phyloP scores from a whole-genome alignment of 1,140 invertebrate species.

The Geopemphigus sp. region DNA sequence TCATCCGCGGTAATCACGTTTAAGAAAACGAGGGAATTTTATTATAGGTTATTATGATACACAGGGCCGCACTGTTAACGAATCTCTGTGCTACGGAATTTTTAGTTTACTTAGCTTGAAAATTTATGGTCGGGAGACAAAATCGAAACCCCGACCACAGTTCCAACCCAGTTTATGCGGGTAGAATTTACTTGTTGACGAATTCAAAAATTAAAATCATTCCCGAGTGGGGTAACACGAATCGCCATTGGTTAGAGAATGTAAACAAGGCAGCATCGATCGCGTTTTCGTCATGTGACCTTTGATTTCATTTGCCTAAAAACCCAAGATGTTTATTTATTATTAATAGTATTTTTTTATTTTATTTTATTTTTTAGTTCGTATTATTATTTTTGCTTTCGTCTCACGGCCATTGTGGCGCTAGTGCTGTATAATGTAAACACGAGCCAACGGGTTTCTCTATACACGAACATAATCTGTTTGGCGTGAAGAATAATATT shows the following conservation, averaged over 20 bases:
- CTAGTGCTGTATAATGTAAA: slow-evolving; percentile 43
- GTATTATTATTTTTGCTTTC: slow-evolving; percentile 47
- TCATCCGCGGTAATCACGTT: too few species aligned
- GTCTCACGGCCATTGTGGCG: slow-evolving; percentile 44
- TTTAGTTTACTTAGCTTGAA: background rate
- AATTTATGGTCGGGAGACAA: background rate
- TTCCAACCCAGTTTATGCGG: background rate
- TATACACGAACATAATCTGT: background rate
- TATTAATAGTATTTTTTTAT: slow-evolving; percentile 25
- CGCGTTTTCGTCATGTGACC: slow-evolving; percentile 48
- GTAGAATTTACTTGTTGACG: background rate
- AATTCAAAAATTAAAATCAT: slow-evolving; percentile 13
- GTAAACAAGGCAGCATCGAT: slow-evolving; percentile 47
- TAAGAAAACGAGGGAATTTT: background rate
- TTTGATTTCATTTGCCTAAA: slow-evolving; percentile 47
- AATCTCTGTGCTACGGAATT: background rate
- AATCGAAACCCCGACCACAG: background rate
- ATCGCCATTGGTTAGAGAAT: slow-evolving; percentile 14
- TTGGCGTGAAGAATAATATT: background rate
- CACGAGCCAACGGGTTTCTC: slow-evolving; percentile 30
- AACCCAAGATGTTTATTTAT: slow-evolving; percentile 47
- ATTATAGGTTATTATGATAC: slow-evolving; percentile 12
- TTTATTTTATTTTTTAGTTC: slow-evolving; percentile 1
- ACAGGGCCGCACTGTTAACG: background rate
- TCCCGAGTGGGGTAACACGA: background rate